Percentiles rank a stretch among this genome's conserved stretches.
These are phyloP conservation scores for Embidobia sp. DNA, from an alignment of 2,888 invertebrate species.

Conservation along the genomic window DNA sequence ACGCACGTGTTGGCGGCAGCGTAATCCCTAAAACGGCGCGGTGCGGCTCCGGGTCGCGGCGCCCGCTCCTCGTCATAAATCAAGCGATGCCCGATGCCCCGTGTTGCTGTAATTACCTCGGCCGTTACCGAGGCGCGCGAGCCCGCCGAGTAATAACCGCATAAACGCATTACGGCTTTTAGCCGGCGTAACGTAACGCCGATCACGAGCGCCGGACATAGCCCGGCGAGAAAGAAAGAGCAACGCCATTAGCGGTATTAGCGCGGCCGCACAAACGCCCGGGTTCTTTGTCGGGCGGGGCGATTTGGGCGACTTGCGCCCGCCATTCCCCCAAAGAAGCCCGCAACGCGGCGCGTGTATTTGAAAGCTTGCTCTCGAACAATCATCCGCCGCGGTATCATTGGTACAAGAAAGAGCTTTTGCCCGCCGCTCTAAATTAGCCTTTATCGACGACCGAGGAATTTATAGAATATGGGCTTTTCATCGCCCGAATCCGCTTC, in stretches of 20 bases:
- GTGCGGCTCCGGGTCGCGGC: conserved; percentile 32
- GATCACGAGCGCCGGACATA: conserved; percentile 45
- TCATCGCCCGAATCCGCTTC: too few species aligned
- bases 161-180: conserved; percentile 61
- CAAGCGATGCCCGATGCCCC: conserved; percentile 54
- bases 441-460: conserved; percentile 16
- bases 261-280: conserved; percentile 35
- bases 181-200: conserved; percentile 39
- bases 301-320: conserved; percentile 38
- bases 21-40: conserved; percentile 38
- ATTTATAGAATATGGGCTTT: conserved; percentile 22
- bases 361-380: conserved; percentile 45
- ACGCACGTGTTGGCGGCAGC: conserved; percentile 57
- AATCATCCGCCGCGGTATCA: conserved; percentile 12
- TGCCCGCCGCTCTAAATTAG: conserved; percentile 16
- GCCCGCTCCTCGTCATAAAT: conserved; percentile 57
- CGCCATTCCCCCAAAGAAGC: conserved; percentile 40
- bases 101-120: conserved; percentile 54
- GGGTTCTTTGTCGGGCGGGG: conserved; percentile 27
- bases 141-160: conserved; percentile 63
- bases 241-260: conserved; percentile 62
- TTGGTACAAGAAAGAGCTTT: conserved; percentile 24
- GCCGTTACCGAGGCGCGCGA: conserved; percentile 40
- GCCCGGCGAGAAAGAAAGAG: conserved; percentile 41
- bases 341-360: conserved; percentile 18